Evolutionary conservation across 2,113 vertebrate species (phyloP), one percentile per base, ranked within the genome.

Genomic region (Cepphus grylle): DNA sequence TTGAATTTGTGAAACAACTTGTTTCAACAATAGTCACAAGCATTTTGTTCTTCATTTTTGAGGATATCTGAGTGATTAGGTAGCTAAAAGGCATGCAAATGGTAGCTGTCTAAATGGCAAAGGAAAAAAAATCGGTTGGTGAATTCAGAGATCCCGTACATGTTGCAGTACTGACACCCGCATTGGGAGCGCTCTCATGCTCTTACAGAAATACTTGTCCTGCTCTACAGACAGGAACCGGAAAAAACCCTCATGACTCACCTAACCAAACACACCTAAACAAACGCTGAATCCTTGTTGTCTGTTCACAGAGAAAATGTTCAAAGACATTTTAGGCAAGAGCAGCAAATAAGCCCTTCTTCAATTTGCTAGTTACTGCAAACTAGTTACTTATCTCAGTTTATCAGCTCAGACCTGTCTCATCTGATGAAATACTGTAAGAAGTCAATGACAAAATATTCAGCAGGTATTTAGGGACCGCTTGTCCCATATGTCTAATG

Each of bases 131-230:
- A 42, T 8, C 5, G 59, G 19, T 7, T 43, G 9, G 8, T 66
- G 17, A 81, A 74, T 74, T 55, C 26, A 23, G 34, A 55, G 45
- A 58, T 87, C 65, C 30, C 21, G 14, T 19, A 9, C 1, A 1
- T 2, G 1, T 26, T 73, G 12, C 61, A 55, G n/a, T 47, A 59
- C 43, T 88, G 73, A 38, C 47, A 81, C 0, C 0, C 1, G 2
- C 56, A 19, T 58, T 29, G 26, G 21, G 22, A 87, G 25, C 16
- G 15, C 55, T 62, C 32, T 20, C 55, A n/a, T 52, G 74, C n/a
- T 90, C 36, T 66, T 72, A 40, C 38, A 86, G 56, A 70, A 74
- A 61, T 32, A 22, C 25, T 47, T 73, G 45, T n/a, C 45, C 77
- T 4, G 2, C 19, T 38, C 47, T 71, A 11, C 40, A 79, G 22